Evolutionary conservation across 2,888 invertebrate genomes (phyloP), one percentile per base, ranked within the genome.

Genomic region (Catocala fraxini): DNA sequence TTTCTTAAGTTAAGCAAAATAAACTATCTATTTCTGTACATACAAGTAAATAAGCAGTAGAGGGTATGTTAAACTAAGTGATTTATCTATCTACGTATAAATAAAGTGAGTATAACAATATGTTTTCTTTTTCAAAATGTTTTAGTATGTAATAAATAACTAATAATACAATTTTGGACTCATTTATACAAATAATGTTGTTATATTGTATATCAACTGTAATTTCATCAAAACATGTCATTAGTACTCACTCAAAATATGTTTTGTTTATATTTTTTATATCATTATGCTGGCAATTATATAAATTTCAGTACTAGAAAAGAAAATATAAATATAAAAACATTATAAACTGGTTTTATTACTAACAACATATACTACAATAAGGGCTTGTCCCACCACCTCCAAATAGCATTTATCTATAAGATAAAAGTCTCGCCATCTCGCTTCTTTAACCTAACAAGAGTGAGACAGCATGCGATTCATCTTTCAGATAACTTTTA

Each of bases 271-370:
- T 79, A 75, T 77, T 78, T 83, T 89, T 84, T 86, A 87, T 86
- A 87, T 85, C 80, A 83, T 79, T 80, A 84, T 84, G 84, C 81
- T 89, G 88, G 85, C 80, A 81, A 81, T 82, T 82, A 75, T 82
- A 85, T 87, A 75, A 80, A 83, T 83, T 86, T 79, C 85, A 85
- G 84, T 85, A 82, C 80, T 85, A 86, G 81, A 83, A 83, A 81
- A 86, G 81, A 86, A 84, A 89, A 86, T 89, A 89, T 84, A 89
- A 88, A 86, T 88, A 89, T 88, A 86, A 88, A 85, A 86, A 87
- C 79, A 87, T 71, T 65, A 80, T 75, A 81, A 45, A 49, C 60
- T 64, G 54, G 69, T 79, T 75, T 83, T 84, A 87, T 88, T 79
- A 59, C 64, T 81, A 70, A 34, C 54, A 13, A 47, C 9, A 25